Evolutionary conservation across 2,797 vertebrate genomes (phyloP), one percentile per base, ranked within the genome.

Genomic region (Rhincodon typus): DNA sequence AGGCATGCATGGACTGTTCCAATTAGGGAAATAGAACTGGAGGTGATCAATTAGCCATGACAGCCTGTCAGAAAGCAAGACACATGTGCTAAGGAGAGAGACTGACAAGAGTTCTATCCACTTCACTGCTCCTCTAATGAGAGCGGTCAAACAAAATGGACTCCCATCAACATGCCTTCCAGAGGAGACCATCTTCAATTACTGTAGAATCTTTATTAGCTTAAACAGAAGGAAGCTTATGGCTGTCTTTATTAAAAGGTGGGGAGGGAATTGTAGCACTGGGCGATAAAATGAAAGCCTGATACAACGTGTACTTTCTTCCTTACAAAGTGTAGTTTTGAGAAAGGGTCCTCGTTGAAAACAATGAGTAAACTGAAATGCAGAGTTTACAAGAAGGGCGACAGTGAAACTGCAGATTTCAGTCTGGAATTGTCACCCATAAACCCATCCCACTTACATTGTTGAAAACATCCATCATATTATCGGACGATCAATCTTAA

Each of bases 91-190:
- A 57, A 95, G 17, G 94, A 74, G 94, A 77, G 70, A 95, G 94
- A 95, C 69, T 95, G 94, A 95, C 94, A 95, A 95, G 94, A 95
- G 94, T 72, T 95, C 94, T 77, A 74, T 95, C 69, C 19, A 42
- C 69, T 46, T 95, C 70, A 95, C 94, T 77, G 94, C 70, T 77
- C 53, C 94, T 77, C 94, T 95, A 95, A 95, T 95, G 94, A 53
- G 70, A 95, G 70, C 94, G 69, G 94, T 95, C 94, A 95, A 77
- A 77, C 94, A 95, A 95, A 94, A 95, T 95, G 94, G 94, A 95
- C 70, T 74, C 94, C 94, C 94, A 95, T 95, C 74, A 66, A 95
- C 94, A 77, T 95, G 70, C 94, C 94, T 95, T 95, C 93, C 69
- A 95, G 70, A 95, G 30, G 94, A 57, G 46, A 25, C 94, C 94